phyloP scores from a whole-genome alignment of 2,113 vertebrate genomes.

The Crypturellus undulatus region DNA sequence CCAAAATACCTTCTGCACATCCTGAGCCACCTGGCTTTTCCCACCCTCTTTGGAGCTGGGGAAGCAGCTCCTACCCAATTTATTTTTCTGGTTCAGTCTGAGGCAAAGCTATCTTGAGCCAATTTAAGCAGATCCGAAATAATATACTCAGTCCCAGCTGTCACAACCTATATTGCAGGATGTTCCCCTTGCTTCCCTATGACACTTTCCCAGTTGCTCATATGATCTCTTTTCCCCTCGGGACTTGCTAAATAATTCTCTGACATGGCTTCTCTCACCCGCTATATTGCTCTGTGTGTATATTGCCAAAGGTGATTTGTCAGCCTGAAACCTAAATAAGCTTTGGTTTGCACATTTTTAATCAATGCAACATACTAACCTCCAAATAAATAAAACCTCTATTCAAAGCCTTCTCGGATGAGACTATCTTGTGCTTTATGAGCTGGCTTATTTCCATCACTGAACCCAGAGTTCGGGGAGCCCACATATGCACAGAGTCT shows the following conservation, averaged over 20 bases:
- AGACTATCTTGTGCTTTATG: not conserved
- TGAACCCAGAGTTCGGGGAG: not conserved
- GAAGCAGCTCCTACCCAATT: slow-evolving; percentile 17
- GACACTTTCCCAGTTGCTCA: not conserved
- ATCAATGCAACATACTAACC: not conserved
- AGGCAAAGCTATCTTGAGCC: not conserved
- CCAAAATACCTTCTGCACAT: slow-evolving; percentile 52
- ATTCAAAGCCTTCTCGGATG: not conserved
- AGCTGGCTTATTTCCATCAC: not conserved
- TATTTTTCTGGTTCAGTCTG: slow-evolving; percentile 54
- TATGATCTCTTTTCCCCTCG: not conserved
- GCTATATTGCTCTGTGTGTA: not conserved
- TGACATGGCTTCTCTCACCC: not conserved
- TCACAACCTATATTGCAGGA: slow-evolving; percentile 34
- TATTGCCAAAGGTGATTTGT: not conserved
- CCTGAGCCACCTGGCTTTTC: slow-evolving; percentile 57
- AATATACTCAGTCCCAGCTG: slow-evolving; percentile 26
- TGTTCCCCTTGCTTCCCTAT: not conserved
- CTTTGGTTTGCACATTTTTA: not conserved
- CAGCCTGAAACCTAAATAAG: not conserved
- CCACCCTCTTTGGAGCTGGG: not conserved
- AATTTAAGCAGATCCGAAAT: slow-evolving; percentile 19
- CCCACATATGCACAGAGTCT: rapidly evolving
- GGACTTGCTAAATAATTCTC: not conserved
- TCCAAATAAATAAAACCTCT: not conserved